Base-by-base conservation (phyloP, 2,888 invertebrate genomes). In the Pyrocoelia pectoralis region DNA sequence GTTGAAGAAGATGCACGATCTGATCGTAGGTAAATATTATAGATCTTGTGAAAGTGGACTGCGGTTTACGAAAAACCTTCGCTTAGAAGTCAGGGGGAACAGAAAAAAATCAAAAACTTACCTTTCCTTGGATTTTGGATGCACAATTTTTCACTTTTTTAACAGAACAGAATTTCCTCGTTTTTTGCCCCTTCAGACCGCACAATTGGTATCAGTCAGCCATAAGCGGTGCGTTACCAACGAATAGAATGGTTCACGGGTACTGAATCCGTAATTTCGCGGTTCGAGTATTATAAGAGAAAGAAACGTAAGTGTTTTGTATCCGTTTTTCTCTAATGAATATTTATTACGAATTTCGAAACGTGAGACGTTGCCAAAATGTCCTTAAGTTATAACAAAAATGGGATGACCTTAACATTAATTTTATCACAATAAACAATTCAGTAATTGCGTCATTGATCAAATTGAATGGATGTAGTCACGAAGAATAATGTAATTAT, bases 261-360 rank as follows among this genome's bases (percentile, higher is more conserved):
- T 59, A 59, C 59, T 59, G 59, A 53, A 59, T 59, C 59, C 52
- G 41, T 29, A 59, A 59, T 59, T 59, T 59, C 28, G 59, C 53
- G 59, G 46, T 59, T 52, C 38, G 59, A n/a, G 41, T 43, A 40
- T 13, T 59, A 43, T 46, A 58, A 41, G 59, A 59, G 59, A 85
- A 18, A 85, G 87, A n/a, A n/a, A 70, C 89, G 89, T 72, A 56
- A 33, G 18, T 19, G 14, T 13, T 41, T 52, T 29, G 58, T 46
- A 51, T 38, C 51, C 63, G 63, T 46, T 46, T 46, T 18, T 46
- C 46, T 17, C 46, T 46, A 46, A 46, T 46, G 46, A 46, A 46
- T 46, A 46, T 17, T 17, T 17, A 46, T 14, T 43, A 33, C 33
- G 2, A 4, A 33, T n/a, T 33, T 3, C 33, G n/a, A 2, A 33